These are phyloP conservation scores for Dissostichus mawsoni DNA, from an alignment of 2,113 vertebrate species.

Conservation along the genomic window DNA sequence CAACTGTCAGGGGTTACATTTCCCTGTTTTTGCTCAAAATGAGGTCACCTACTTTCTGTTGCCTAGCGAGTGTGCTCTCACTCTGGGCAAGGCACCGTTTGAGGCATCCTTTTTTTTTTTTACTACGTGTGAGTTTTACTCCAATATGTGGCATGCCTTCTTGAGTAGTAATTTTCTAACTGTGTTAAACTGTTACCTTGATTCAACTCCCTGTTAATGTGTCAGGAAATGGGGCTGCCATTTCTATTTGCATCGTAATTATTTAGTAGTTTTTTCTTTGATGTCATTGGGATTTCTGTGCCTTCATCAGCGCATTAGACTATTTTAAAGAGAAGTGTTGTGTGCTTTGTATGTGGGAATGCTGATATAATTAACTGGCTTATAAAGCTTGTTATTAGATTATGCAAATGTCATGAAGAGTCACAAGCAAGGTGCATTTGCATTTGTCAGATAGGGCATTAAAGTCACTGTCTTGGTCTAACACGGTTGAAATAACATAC, in stretches of 20 bases:
- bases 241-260: neutral
- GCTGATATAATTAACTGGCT: neutral
- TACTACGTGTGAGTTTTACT: conserved; percentile 8
- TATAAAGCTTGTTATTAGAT: neutral
- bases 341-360: neutral
- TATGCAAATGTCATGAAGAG: neutral
- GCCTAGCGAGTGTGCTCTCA: conserved; percentile 46
- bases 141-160: neutral
- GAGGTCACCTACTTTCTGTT: conserved; percentile 82
- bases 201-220: neutral
- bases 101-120: conserved; percentile 22
- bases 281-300: neutral
- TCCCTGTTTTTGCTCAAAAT: conserved; percentile 72
- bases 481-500: neutral
- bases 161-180: neutral
- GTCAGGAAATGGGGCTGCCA: neutral
- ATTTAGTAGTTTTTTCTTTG: neutral
- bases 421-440: neutral
- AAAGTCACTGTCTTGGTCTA: neutral
- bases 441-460: conserved; percentile 2
- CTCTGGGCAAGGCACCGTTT: conserved; percentile 19
- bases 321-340: neutral
- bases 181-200: neutral
- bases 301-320: no score
- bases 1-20: conserved; percentile 66